phyloP scores from a whole-genome alignment of 2,888 invertebrate genomes.

The Melolontha melolontha region DNA sequence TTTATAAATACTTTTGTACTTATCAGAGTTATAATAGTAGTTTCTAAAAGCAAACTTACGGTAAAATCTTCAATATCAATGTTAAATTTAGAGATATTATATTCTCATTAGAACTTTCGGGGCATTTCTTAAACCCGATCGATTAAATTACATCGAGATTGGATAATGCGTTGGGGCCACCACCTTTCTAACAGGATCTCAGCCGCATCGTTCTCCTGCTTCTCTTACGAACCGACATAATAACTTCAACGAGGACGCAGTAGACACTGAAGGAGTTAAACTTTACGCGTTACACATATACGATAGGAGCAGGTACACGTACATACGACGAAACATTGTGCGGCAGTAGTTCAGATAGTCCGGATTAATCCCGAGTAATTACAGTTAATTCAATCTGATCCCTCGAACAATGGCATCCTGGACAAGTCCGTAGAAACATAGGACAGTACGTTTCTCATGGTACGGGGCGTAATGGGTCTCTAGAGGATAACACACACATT shows the following conservation, averaged over 20 bases:
- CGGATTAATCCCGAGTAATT: constrained; percentile 60
- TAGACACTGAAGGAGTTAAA: constrained; percentile 34
- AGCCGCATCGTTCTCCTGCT: constrained; percentile 21
- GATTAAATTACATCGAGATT: constrained; percentile 34
- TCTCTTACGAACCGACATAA: constrained; percentile 18
- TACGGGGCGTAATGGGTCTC: constrained; percentile 62
- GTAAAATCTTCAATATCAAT: background rate
- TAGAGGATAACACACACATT: constrained; percentile 53
- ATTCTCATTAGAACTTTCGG: constrained; percentile 24
- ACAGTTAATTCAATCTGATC: constrained; percentile 65
- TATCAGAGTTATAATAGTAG: too few relatives aligned
- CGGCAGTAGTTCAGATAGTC: constrained; percentile 46
- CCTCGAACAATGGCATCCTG: constrained; percentile 57
- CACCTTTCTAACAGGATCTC: constrained; percentile 25
- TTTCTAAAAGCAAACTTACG: background rate
- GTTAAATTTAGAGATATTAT: constrained; percentile 19
- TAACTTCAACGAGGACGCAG: constrained; percentile 30
- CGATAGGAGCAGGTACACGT: constrained; percentile 12
- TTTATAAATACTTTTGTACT: too few relatives aligned
- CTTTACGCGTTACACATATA: constrained; percentile 23
- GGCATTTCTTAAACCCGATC: constrained; percentile 32
- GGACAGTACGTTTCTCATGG: constrained; percentile 49
- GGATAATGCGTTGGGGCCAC: constrained; percentile 29
- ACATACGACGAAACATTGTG: constrained; percentile 43
- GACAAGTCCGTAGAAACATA: constrained; percentile 54